Conservation (phyloP, 2,113 vertebrate species). For the Pseudonaja textilis region DNA sequence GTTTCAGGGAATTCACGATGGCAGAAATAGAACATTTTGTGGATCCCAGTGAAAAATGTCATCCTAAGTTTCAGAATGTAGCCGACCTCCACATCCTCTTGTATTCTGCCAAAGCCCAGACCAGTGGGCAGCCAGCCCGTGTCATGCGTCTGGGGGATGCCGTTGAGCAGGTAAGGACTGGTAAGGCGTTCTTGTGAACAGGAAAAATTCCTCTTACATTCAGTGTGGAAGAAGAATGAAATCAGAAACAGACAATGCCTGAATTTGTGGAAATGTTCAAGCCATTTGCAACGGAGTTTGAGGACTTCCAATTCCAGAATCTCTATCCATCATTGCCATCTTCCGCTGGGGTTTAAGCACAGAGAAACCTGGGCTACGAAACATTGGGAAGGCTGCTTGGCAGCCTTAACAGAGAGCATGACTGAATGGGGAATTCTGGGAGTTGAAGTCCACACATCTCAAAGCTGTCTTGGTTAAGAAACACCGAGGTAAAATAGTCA, state of each 20-base stretch:
- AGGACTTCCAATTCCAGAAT: neutral
- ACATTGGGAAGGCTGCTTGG: neutral
- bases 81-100: slow-evolving; percentile 84
- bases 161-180: slow-evolving; percentile 83
- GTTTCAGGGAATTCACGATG: slow-evolving; percentile 95
- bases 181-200: too few species aligned
- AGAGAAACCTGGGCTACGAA: neutral
- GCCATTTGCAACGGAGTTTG: neutral
- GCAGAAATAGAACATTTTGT: slow-evolving; percentile 99
- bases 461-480: neutral
- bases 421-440: neutral
- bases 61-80: slow-evolving; percentile 89
- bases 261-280: neutral
- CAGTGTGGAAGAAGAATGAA: neutral
- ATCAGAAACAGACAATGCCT: neutral
- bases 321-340: neutral
- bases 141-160: slow-evolving; percentile 88
- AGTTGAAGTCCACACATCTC: neutral
- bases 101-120: slow-evolving; percentile 95
- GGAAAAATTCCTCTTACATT: neutral
- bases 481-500: neutral
- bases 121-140: slow-evolving; percentile 91
- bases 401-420: neutral
- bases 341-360: neutral
- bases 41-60: slow-evolving; percentile 91